Evolutionary conservation across 2,888 invertebrate genomes (phyloP).

Genomic region (Zonitis immaculata): DNA sequence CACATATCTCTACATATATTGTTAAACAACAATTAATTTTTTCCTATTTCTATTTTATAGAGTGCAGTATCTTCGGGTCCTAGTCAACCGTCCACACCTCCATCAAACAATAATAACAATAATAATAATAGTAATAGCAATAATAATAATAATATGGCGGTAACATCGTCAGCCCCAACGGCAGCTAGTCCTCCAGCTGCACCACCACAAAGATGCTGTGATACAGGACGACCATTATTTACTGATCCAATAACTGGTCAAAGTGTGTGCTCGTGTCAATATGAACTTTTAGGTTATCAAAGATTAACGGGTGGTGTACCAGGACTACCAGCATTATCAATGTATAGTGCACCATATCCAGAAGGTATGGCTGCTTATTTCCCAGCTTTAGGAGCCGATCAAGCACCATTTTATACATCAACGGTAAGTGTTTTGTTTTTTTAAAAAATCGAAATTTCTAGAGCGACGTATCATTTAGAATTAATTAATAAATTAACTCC

Average conservation of each 20-base stretch:
- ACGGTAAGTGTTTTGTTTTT: slow-evolving; percentile 63
- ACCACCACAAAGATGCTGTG: slow-evolving; percentile 67
- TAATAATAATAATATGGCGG: slow-evolving; percentile 41
- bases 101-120: no score
- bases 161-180: slow-evolving; percentile 48
- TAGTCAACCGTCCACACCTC: slow-evolving; percentile 44
- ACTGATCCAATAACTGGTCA: slow-evolving; percentile 86
- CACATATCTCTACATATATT: no score
- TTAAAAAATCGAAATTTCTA: neutral
- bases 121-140: neutral
- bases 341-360: slow-evolving; percentile 76
- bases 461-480: neutral
- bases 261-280: slow-evolving; percentile 86
- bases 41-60: no score
- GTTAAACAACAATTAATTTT: no score
- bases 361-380: slow-evolving; percentile 84
- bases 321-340: slow-evolving; percentile 70
- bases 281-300: slow-evolving; percentile 82
- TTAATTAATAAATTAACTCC: neutral
- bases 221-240: slow-evolving; percentile 86
- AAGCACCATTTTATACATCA: slow-evolving; percentile 79
- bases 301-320: slow-evolving; percentile 62
- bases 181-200: slow-evolving; percentile 51
- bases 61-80: slow-evolving; percentile 59
- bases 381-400: slow-evolving; percentile 78